Conservation (phyloP, 2,113 vertebrate genomes). For the Sylvia atricapilla region DNA sequence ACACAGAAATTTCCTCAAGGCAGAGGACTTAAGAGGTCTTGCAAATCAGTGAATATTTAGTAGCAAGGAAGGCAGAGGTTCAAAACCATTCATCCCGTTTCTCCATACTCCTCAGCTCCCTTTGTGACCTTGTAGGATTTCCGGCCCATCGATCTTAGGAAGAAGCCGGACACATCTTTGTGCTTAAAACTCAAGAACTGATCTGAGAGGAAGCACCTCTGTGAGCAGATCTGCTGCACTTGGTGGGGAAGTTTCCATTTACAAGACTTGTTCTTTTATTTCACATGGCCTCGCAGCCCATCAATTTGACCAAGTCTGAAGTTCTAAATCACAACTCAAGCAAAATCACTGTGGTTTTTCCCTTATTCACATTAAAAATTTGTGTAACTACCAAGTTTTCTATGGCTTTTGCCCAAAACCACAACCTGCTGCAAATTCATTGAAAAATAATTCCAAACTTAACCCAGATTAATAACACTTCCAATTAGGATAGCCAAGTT, state of each 20-base stretch:
- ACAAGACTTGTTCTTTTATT: background rate
- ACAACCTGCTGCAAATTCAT: slow-evolving; percentile 27
- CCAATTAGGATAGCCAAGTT: slow-evolving; percentile 10
- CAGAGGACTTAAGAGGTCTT: background rate
- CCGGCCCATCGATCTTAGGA: background rate
- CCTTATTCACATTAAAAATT: background rate
- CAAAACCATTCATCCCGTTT: background rate
- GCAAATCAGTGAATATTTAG: background rate
- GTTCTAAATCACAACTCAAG: background rate
- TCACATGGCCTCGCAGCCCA: background rate
- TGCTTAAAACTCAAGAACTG: background rate
- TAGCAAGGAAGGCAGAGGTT: background rate
- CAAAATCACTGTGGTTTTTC: background rate
- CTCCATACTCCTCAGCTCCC: background rate
- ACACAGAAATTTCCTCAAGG: background rate
- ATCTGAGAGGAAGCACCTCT: background rate
- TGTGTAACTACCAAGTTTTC: slow-evolving; percentile 16
- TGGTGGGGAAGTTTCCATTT: background rate
- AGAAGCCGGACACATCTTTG: background rate
- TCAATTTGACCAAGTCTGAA: background rate
- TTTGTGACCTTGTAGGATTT: background rate
- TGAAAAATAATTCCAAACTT: slow-evolving; percentile 22
- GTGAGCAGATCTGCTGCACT: background rate
- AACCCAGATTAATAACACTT: background rate
- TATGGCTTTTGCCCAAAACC: slow-evolving; percentile 15